Percentiles rank a stretch among this genome's conserved stretches.
These are phyloP conservation scores for Ferrisia virgata DNA, from an alignment of 2,888 invertebrate species.

Conservation along the genomic window DNA sequence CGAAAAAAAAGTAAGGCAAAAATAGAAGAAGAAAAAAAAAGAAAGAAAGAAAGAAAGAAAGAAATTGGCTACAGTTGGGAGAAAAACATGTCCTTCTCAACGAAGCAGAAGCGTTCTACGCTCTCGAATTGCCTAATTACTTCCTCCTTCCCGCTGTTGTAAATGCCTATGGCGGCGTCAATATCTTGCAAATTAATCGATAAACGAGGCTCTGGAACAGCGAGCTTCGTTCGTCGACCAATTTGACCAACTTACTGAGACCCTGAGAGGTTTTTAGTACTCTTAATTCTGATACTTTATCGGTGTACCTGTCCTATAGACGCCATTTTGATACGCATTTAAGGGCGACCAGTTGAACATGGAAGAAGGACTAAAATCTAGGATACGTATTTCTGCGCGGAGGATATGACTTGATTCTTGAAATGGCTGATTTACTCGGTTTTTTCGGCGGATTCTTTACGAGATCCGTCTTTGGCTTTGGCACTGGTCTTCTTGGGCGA, in stretches of 20 bases:
- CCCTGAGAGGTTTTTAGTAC: background rate
- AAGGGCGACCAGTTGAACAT: background rate
- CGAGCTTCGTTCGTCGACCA: background rate
- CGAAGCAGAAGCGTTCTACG: background rate
- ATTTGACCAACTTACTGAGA: background rate
- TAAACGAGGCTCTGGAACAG: background rate
- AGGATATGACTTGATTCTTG: constrained; percentile 9
- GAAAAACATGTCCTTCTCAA: background rate
- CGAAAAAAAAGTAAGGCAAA: background rate
- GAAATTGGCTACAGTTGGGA: background rate
- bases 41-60: too few relatives aligned
- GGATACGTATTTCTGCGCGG: background rate
- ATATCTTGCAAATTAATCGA: background rate
- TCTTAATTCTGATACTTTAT: constrained; percentile 12
- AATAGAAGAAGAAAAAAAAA: background rate
- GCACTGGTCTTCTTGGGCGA: constrained; percentile 15
- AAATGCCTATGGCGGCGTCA: background rate
- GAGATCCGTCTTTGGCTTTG: background rate
- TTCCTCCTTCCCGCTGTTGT: background rate
- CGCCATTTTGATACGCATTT: background rate
- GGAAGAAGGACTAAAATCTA: background rate
- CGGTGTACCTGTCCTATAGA: background rate
- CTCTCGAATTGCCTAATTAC: background rate
- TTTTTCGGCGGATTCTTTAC: constrained; percentile 19
- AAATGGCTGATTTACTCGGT: background rate